phyloP scores from a whole-genome alignment of 2,888 invertebrate genomes.

The Orgyia antiqua region DNA sequence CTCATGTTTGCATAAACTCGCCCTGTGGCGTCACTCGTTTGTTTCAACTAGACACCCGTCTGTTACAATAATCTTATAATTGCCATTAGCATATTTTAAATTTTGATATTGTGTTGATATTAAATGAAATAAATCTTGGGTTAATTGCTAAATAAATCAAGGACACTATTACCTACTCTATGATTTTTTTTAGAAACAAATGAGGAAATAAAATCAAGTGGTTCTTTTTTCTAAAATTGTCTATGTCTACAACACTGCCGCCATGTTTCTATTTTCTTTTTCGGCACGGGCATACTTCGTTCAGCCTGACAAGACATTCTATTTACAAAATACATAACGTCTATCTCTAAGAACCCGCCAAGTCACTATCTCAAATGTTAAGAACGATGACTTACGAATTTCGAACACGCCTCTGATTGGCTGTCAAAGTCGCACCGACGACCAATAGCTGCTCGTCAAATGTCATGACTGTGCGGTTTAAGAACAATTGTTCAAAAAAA shows the following conservation, averaged over 20 bases:
- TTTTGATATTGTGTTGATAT: not conserved
- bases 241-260: no score
- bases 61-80: slow-evolving; percentile 22
- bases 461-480: slow-evolving; percentile 65
- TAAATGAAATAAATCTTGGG: not conserved
- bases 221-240: no score
- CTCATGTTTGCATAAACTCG: slow-evolving; percentile 15
- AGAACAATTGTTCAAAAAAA: slow-evolving; percentile 61
- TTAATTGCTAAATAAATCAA: not conserved
- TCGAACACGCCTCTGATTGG: slow-evolving; percentile 66
- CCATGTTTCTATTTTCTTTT: no score
- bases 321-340: slow-evolving; percentile 31
- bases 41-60: slow-evolving; percentile 15
- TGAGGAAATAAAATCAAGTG: no score
- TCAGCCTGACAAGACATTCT: slow-evolving; percentile 18
- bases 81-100: no score
- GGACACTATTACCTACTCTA: no score
- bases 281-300: no score
- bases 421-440: slow-evolving; percentile 65
- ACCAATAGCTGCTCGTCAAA: slow-evolving; percentile 74
- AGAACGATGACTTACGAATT: slow-evolving; percentile 71
- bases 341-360: slow-evolving; percentile 34
- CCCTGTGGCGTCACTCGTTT: slow-evolving; percentile 11
- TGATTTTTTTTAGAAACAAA: no score
- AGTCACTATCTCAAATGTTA: slow-evolving; percentile 69